These are phyloP conservation scores for Hirtodrosophila duncani DNA, from an alignment of 2,888 invertebrate species.

Conservation along the genomic window DNA sequence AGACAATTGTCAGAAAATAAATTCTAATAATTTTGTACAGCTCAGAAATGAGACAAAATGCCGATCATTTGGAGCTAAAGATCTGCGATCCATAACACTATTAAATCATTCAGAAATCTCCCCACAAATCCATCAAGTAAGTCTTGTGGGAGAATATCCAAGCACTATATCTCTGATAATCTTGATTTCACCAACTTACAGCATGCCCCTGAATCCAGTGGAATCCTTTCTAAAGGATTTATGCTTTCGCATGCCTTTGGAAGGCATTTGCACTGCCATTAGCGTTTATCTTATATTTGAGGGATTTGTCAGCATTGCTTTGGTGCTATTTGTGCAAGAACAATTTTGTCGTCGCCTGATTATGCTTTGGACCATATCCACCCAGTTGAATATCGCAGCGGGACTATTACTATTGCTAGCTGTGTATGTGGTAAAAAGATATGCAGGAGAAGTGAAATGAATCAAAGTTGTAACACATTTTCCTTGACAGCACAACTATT, in stretches of 20 bases:
- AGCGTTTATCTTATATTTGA: not conserved
- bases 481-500: constrained; percentile 13
- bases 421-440: constrained; percentile 1
- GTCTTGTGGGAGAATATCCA: too few species aligned
- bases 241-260: constrained; percentile 19
- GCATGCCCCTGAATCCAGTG: too few species aligned
- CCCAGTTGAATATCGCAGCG: constrained; percentile 17
- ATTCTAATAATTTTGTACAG: too few species aligned
- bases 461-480: not conserved
- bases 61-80: too few species aligned
- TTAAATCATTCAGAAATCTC: too few species aligned
- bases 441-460: not conserved
- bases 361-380: constrained; percentile 21
- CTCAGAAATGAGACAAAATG: too few species aligned
- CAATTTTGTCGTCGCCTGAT: constrained; percentile 2
- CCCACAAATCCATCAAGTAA: too few species aligned
- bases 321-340: rapidly evolving
- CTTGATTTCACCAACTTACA: not conserved
- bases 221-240: constrained; percentile 18
- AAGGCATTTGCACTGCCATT: constrained; percentile 15
- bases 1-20: too few species aligned
- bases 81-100: too few species aligned
- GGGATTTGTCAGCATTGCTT: not conserved
- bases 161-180: too few species aligned
- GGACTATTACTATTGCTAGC: constrained; percentile 21